Conservation (phyloP, 2,797 vertebrate species). For the Podargus strigoides region DNA sequence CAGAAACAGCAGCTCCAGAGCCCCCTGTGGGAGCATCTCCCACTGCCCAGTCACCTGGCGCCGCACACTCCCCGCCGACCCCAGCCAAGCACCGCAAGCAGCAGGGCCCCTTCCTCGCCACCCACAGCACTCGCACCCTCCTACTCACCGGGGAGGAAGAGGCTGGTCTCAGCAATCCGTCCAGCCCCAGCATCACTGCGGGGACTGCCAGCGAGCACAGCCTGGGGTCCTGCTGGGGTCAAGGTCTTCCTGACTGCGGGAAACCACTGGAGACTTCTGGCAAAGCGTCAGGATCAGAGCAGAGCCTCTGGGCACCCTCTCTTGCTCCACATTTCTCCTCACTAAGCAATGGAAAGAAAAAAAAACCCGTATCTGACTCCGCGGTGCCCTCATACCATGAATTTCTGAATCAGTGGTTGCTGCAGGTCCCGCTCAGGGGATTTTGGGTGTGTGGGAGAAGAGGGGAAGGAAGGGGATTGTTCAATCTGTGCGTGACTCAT, state of each 20-base stretch:
- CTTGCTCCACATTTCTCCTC: background rate
- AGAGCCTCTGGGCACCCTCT: background rate
- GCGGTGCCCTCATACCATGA: slow-evolving; percentile 23
- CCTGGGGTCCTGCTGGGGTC: background rate
- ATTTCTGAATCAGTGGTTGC: slow-evolving; percentile 59
- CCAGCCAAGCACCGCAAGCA: background rate
- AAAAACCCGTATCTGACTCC: background rate
- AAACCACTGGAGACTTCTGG: background rate
- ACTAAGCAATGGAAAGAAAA: background rate
- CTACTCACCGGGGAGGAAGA: slow-evolving; percentile 50
- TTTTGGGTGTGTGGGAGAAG: slow-evolving; percentile 63
- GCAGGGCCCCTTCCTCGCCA: background rate
- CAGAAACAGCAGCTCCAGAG: background rate
- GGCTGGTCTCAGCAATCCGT: slow-evolving; percentile 13
- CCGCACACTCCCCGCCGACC: rapidly evolving
- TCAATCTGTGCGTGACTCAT: slow-evolving; percentile 46
- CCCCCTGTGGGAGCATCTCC: background rate
- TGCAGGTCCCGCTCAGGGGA: slow-evolving; percentile 47
- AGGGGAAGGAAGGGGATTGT: slow-evolving; percentile 60
- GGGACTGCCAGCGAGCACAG: background rate
- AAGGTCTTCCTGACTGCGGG: background rate
- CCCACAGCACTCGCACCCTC: background rate
- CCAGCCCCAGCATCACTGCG: slow-evolving; percentile 12
- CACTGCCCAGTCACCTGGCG: rapidly evolving
- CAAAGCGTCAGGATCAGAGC: background rate